Percentiles rank a stretch among this genome's conserved stretches.
These are phyloP conservation scores for Poeciliopsis paucimaculata DNA, from an alignment of 2,797 vertebrate genomes.

Conservation along the genomic window DNA sequence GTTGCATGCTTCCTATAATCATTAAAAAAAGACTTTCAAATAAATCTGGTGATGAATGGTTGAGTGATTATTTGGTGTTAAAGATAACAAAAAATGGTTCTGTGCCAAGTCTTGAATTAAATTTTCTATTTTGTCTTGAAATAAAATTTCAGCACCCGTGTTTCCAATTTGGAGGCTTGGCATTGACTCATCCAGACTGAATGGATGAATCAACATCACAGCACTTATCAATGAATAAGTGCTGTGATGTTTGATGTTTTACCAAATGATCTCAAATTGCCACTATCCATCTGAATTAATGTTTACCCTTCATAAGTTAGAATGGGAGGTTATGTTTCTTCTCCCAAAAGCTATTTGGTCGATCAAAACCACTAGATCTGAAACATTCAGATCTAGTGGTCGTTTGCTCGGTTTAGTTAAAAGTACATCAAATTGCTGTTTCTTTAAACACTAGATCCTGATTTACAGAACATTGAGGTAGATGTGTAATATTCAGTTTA, in stretches of 20 bases:
- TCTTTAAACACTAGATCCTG: not conserved
- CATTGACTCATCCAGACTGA: slow-evolving; percentile 26
- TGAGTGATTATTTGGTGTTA: slow-evolving; percentile 10
- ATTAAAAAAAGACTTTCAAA: slow-evolving; percentile 31
- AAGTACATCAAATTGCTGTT: not conserved
- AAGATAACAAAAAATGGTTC: slow-evolving; percentile 12
- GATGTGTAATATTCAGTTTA: not conserved
- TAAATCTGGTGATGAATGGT: slow-evolving; percentile 4
- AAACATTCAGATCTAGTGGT: not conserved
- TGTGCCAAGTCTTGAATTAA: slow-evolving; percentile 14
- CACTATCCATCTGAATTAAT: not conserved
- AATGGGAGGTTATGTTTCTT: not conserved
- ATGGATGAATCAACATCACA: too few relatives aligned
- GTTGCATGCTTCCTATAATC: slow-evolving; percentile 49
- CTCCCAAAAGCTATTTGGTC: not conserved
- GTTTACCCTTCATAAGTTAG: not conserved
- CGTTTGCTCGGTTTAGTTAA: not conserved
- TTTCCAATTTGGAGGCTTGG: slow-evolving; percentile 16
- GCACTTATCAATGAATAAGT: slow-evolving; percentile 5
- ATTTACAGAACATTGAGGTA: not conserved
- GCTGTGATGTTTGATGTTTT: slow-evolving; percentile 3
- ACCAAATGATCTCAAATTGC: slow-evolving; percentile 1
- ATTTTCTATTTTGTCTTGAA: slow-evolving; percentile 23
- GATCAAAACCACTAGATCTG: too few relatives aligned
- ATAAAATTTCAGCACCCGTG: slow-evolving; percentile 11